phyloP scores from a whole-genome alignment of 2,113 vertebrate genomes.

The mouse (Mus musculus) region GRCm39 chr5:130611501-130612000 shows the following conservation, averaged over 20 bases:
- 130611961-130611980: not conserved
- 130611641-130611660: not conserved
- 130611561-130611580: fast-evolving
- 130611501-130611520: not conserved
- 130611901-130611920: too few species aligned
- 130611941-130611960: not conserved
- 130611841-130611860: not conserved
- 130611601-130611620: not conserved
- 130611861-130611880: not conserved
- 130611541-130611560: fast-evolving
- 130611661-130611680: not conserved
- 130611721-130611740: not conserved
- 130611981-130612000: too few species aligned
- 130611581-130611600: not conserved
- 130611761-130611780: not conserved
- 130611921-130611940: not conserved
- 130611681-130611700: too few species aligned
- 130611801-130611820: not conserved
- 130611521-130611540: not conserved
- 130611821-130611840: not conserved
- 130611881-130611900: not conserved
- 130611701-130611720: not conserved
- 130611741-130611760: not conserved
- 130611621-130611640: not conserved
- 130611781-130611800: not conserved